Evolutionary conservation across 2,113 vertebrate species (phyloP), one percentile per base, ranked within the genome.

Genomic region (Eurypyga helias): DNA sequence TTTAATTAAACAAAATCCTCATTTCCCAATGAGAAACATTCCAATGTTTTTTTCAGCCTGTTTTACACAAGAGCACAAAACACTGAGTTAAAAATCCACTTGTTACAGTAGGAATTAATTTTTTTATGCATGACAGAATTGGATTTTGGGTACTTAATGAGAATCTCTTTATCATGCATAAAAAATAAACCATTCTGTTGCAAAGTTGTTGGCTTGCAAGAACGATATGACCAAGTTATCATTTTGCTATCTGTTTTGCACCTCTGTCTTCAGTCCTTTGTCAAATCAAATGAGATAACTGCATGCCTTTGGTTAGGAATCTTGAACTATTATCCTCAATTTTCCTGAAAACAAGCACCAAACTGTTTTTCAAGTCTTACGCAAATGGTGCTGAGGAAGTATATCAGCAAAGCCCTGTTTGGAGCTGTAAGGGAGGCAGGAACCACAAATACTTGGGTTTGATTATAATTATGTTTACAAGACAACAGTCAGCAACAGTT

Each of bases 21-120:
- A 87, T 96, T 94, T 96, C 93, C 95, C 90, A 70, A 14, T 70
- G 93, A 94, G 92, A 89, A 87, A 93, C 69, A 38, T 10, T 45
- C n/a, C 7, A 12, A 2, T 4, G 4, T 33, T 96, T 88, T 88
- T 92, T 91, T 29, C 58, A 78, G 34, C 7, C 36, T 81, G 60
- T 84, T 97, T 94, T 91, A 33, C 41, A 87, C 51, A 84, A 73
- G 13, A 73, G 15, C 55, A 75, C 36, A 84, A 93, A 95, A 57
- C 31, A n/a, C 19, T 41, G 54, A 81, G 28, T 89, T 71, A 46
- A 91, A 41, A 94, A 95, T 91, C 51, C n/a, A 71, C n/a, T 96
- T 95, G 57, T 65, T 94, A 78, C 19, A 28, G 36, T 52, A 94
- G 25, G 67, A 93, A 84, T 95, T 91, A 73, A 73, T 93, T 95